phyloP scores from a whole-genome alignment of 2,113 vertebrate species.

The Lonchura striata region DNA sequence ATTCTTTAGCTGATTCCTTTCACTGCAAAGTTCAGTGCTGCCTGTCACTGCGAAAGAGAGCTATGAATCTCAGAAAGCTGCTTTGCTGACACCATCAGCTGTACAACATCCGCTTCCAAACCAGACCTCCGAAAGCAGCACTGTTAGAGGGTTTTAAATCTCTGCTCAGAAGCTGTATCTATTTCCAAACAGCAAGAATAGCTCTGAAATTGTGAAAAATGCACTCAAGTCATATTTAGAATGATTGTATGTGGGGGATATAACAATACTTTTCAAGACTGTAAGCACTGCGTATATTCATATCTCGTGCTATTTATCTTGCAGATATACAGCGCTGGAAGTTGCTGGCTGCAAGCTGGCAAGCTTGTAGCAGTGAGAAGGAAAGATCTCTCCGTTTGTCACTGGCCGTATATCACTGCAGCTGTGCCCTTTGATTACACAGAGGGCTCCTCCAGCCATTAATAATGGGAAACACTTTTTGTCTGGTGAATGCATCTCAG shows the following conservation, averaged over 20 bases:
- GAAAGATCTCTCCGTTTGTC: conserved; percentile 74
- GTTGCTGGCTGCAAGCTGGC: conserved; percentile 71
- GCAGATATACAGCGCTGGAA: conserved; percentile 74
- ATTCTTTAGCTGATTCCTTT: conserved; percentile 58
- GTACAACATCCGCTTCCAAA: conserved; percentile 36
- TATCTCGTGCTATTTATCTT: conserved; percentile 79
- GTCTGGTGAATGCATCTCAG: conserved; percentile 73
- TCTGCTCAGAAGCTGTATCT: conserved; percentile 64
- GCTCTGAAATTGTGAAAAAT: conserved; percentile 77
- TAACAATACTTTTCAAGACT: conserved; percentile 77
- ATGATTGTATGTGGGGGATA: conserved; percentile 72
- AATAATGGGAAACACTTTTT: conserved; percentile 80
- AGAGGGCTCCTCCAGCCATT: conserved; percentile 78
- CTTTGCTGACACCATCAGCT: conserved; percentile 48
- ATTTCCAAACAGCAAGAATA: conserved; percentile 71
- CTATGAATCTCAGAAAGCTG: conserved; percentile 67
- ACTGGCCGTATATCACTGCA: conserved; percentile 77
- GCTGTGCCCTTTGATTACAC: conserved; percentile 85
- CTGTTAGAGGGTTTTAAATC: conserved; percentile 70
- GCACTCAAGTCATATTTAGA: conserved; percentile 71
- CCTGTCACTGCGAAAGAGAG: conserved; percentile 64
- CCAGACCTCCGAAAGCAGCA: conserved; percentile 26
- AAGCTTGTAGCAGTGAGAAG: conserved; percentile 69
- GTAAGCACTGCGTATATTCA: conserved; percentile 75
- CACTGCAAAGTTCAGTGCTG: conserved; percentile 30